Conservation (phyloP, 1,140 invertebrate species). For the Varroa destructor region DNA sequence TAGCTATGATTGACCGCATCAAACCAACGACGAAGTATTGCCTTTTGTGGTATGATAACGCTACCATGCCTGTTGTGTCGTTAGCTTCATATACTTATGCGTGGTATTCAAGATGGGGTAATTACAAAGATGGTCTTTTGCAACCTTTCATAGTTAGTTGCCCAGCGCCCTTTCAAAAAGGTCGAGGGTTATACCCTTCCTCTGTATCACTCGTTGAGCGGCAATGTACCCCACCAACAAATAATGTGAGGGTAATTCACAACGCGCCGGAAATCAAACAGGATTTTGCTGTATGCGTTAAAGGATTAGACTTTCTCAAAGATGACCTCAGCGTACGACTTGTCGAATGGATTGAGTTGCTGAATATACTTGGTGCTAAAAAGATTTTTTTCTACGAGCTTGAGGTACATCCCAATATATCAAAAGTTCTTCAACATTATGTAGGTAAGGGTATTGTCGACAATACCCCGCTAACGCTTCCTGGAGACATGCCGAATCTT, state of each 20-base stretch:
- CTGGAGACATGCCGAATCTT: conserved; percentile 77
- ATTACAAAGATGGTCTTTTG: conserved; percentile 77
- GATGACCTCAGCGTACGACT: conserved; percentile 74
- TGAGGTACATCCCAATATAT: conserved; percentile 76
- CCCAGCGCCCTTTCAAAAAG: conserved; percentile 55
- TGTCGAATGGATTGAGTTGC: conserved; percentile 86
- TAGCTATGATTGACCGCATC: conserved; percentile 77
- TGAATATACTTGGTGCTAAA: conserved; percentile 70
- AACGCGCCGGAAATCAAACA: conserved; percentile 51
- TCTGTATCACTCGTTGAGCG: conserved; percentile 73
- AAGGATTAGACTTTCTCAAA: conserved; percentile 77
- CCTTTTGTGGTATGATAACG: conserved; percentile 75
- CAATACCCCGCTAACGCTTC: conserved; percentile 70
- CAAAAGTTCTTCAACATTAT: conserved; percentile 71
- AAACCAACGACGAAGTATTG: conserved; percentile 68
- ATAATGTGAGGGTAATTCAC: conserved; percentile 72
- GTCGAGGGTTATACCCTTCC: conserved; percentile 50
- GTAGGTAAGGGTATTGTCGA: conserved; percentile 58
- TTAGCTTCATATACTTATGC: conserved; percentile 69
- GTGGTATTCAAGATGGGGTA: conserved; percentile 86
- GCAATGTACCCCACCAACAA: conserved; percentile 66
- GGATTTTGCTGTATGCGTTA: conserved; percentile 84
- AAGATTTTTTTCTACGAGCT: conserved; percentile 85
- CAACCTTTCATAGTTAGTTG: conserved; percentile 81
- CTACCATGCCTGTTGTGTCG: conserved; percentile 60